Evolutionary conservation across 2,113 vertebrate genomes (phyloP).

Genomic region (Nothocercus julius): DNA sequence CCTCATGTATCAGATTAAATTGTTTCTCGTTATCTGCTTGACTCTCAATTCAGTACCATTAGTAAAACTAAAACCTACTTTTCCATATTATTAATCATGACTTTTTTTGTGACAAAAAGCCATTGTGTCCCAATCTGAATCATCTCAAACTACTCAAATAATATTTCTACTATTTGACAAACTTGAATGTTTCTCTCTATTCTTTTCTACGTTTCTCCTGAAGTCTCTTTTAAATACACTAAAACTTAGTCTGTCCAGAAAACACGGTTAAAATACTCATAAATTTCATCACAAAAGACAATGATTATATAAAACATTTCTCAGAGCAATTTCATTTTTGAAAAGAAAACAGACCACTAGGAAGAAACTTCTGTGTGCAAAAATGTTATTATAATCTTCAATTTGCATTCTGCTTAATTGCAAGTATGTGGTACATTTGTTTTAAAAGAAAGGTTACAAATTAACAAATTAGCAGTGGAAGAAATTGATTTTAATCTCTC

Average conservation of each 20-base stretch:
- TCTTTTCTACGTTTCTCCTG: background rate
- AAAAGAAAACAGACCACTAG: background rate
- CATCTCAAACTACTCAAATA: background rate
- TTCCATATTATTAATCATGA: conserved; percentile 45
- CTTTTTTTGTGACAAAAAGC: background rate
- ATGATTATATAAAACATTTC: background rate
- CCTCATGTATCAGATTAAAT: conserved; percentile 54
- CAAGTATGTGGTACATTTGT: background rate
- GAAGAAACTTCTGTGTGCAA: background rate
- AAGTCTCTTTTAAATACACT: background rate
- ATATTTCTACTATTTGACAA: background rate
- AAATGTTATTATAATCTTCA: background rate
- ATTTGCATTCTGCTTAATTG: background rate
- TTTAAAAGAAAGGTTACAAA: background rate
- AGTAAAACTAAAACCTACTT: conserved; percentile 40
- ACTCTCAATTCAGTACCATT: conserved; percentile 38
- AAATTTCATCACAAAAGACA: background rate
- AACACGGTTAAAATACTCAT: background rate
- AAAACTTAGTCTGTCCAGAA: background rate
- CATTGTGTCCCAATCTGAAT: background rate
- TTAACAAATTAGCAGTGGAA: background rate
- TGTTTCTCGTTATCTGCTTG: conserved; percentile 57
- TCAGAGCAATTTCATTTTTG: background rate
- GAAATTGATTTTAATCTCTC: background rate
- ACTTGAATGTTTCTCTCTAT: background rate